Base-by-base conservation (phyloP, 2,797 vertebrate species). In the Coluber constrictor region DNA sequence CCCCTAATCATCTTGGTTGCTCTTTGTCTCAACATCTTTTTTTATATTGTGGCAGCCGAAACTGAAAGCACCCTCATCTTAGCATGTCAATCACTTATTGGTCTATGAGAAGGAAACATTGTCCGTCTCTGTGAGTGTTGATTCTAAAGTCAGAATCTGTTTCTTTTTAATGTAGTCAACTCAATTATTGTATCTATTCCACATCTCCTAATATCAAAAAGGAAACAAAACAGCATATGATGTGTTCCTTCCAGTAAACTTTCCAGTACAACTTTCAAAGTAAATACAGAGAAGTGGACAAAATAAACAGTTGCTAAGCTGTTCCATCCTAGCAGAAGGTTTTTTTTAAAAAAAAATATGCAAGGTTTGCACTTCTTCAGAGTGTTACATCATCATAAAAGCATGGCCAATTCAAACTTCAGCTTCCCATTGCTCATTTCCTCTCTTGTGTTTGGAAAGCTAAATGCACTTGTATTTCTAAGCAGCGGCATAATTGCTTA, bases 381-480 rank as follows among this genome's bases (percentile, higher is more conserved):
- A 88, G 83, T 54, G 51, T 29, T 60, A 37, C 23, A 27, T 51
- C 9, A 25, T 66, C 20, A 27, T 56, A 37, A 63, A 88, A 88
- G 18, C 15, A 4, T 11, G 51, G 57, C 59, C 86, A 92, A 66
- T 63, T 51, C 18, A 56, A 55, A 12, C 43, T 56, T 63, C 56
- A 56, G 57, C 89, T 92, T 88, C 56, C 56, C 4, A 61, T n/a
- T 51, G 70, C 59, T 60, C 66, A 92, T 91, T 88, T 92, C 27
- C 66, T 83, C 43, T 51, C 25, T 92, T 92, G 27, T n/a, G 15
- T 57, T 56, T 88, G 88, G 32, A 88, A 63, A 37, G 87, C 59
- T 86, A 91, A 94, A 70, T 86, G 86, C 32, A 66, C 51, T 63
- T 92, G 66, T n/a, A 57, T 66, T 90, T 89, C 57, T 92, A 89